A percentile compares a stretch with the other conserved stretches of the same genome.
phyloP scores from a whole-genome alignment of 2,888 invertebrate genomes.

The Gymnosoma rotundatum region DNA sequence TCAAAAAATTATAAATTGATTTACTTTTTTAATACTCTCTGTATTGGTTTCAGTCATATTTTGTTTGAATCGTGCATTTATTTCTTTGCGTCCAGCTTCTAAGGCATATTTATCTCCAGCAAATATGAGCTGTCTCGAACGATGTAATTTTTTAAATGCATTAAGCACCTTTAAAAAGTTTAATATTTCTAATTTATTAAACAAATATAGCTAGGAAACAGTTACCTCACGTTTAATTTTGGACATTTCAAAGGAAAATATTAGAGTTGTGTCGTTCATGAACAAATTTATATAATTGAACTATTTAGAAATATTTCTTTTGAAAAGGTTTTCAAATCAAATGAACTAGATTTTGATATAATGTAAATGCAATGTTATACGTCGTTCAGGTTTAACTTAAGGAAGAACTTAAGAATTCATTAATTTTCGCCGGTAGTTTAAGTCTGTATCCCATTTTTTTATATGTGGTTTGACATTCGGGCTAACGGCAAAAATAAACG shows the following conservation, averaged over 20 bases:
- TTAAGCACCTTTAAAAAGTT: slow-evolving; percentile 84
- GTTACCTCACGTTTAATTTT: slow-evolving; percentile 76
- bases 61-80: slow-evolving; percentile 89
- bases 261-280: slow-evolving; percentile 8
- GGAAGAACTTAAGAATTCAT: no score
- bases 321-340: no score
- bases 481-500: no score
- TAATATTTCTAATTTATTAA: slow-evolving; percentile 20
- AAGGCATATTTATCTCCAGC: slow-evolving; percentile 86
- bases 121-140: slow-evolving; percentile 87
- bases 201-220: slow-evolving; percentile 8
- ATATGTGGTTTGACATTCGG: no score
- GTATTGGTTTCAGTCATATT: slow-evolving; percentile 85
- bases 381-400: no score
- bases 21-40: slow-evolving; percentile 86
- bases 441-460: no score
- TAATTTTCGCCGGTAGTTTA: no score
- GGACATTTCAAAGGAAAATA: slow-evolving; percentile 72
- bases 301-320: no score
- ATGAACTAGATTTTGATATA: no score
- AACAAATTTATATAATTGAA: no score
- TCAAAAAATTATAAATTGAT: not conserved
- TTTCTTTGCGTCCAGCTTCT: slow-evolving; percentile 86
- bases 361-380: no score
- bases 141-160: slow-evolving; percentile 88